A percentile compares a stretch with the other conserved stretches of the same genome.
These are phyloP conservation scores for Pteruthius melanotis DNA, from an alignment of 2,113 vertebrate species.

Conservation along the genomic window DNA sequence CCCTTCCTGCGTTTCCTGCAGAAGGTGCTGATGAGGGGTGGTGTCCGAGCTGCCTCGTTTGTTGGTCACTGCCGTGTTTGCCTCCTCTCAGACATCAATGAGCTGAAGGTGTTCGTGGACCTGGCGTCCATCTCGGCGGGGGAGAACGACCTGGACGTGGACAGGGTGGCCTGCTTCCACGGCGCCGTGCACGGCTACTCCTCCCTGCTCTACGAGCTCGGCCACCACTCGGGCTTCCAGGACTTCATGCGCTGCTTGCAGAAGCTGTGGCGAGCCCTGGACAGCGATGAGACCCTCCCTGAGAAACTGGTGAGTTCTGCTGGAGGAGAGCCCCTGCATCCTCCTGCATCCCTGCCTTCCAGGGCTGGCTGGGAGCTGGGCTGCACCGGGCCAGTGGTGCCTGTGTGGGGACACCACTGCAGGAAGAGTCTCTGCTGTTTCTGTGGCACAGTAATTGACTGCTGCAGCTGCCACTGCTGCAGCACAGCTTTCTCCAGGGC, in stretches of 20 bases:
- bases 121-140: conserved; percentile 96
- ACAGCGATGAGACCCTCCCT: conserved; percentile 84
- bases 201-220: conserved; percentile 85
- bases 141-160: conserved; percentile 95
- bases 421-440: neutral
- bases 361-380: neutral
- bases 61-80: neutral
- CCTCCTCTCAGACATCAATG: conserved; percentile 80
- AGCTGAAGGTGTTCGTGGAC: conserved; percentile 96
- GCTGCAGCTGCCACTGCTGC: neutral
- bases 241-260: conserved; percentile 74
- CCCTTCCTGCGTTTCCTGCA: neutral
- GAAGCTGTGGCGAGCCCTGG: conserved; percentile 91
- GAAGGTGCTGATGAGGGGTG: neutral
- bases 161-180: conserved; percentile 92
- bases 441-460: neutral
- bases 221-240: conserved; percentile 67
- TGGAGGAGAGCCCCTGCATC: neutral
- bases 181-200: conserved; percentile 90
- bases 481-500: neutral
- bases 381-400: neutral
- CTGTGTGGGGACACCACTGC: neutral
- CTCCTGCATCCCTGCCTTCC: neutral
- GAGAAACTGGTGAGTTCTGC: conserved; percentile 82
- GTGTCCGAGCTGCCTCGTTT: neutral